These are phyloP conservation scores for Drepanosiphum platanoidis DNA, from an alignment of 2,888 invertebrate species.

Conservation along the genomic window DNA sequence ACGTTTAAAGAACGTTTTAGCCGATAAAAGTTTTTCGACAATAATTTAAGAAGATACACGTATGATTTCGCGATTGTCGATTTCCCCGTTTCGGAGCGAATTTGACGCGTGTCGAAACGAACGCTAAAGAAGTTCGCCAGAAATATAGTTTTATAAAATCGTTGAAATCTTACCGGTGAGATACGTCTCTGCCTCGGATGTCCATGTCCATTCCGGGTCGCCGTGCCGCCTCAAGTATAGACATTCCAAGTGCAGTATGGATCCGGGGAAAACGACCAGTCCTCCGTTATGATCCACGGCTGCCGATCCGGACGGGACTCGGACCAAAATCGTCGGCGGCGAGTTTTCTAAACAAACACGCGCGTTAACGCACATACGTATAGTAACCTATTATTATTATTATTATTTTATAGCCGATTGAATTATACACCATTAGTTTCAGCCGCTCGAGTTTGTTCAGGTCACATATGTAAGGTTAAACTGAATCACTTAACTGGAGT, in stretches of 20 bases:
- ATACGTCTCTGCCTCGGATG: constrained; percentile 81
- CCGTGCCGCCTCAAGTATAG: constrained; percentile 80
- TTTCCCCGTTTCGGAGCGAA: no score
- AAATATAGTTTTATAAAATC: constrained; percentile 65
- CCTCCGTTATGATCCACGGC: constrained; percentile 83
- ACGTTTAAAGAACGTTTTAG: no score
- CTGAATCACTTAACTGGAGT: constrained; percentile 32
- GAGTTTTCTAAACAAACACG: no score
- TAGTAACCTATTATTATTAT: constrained; percentile 8
- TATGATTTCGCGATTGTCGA: no score
- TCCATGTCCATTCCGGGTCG: constrained; percentile 90
- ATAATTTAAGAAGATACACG: no score
- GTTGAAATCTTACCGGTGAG: constrained; percentile 73
- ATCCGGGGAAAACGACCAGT: constrained; percentile 82
- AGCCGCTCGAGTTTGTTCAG: constrained; percentile 5
- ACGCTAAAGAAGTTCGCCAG: constrained; percentile 60
- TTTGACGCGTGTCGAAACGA: background rate
- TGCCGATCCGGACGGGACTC: constrained; percentile 81
- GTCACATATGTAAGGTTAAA: constrained; percentile 19
- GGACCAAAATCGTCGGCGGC: constrained; percentile 82
- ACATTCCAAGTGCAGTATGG: constrained; percentile 84
- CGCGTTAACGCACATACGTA: no score
- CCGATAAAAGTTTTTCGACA: no score
- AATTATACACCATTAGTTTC: constrained; percentile 41
- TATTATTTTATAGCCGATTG: constrained; percentile 19